Evolutionary conservation across 2,113 vertebrate genomes (phyloP).

Genomic region (Apistogramma diplotaenia): DNA sequence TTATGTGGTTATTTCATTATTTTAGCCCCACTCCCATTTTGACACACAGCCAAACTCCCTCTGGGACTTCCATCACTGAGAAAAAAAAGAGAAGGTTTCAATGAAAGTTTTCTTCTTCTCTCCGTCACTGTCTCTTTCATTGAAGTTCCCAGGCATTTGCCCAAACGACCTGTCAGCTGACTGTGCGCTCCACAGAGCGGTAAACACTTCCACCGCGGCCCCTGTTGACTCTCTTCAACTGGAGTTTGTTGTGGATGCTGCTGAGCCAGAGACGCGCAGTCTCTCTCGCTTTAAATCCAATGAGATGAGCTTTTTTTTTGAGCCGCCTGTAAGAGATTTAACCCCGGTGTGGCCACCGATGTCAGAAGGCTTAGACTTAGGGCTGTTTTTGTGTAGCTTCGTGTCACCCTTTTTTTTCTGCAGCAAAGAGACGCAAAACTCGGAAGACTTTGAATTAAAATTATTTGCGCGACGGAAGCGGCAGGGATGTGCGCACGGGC

Average conservation of each 20-base stretch:
- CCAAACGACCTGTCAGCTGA: slow-evolving; percentile 49
- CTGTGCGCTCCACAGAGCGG: slow-evolving; percentile 8
- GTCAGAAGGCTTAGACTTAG: slow-evolving; percentile 18
- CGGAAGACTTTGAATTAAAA: background rate
- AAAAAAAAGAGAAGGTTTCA: background rate
- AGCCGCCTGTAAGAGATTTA: slow-evolving; percentile 56
- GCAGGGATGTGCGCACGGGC: slow-evolving; percentile 11
- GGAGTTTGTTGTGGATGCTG: slow-evolving; percentile 18
- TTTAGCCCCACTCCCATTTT: slow-evolving; percentile 11
- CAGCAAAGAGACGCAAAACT: background rate
- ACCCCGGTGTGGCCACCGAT: slow-evolving; percentile 25
- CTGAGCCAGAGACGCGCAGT: slow-evolving; percentile 1
- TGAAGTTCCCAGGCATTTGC: slow-evolving; percentile 31
- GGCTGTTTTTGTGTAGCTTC: background rate
- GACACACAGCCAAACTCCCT: slow-evolving; percentile 9
- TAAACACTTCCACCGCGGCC: slow-evolving; percentile 14
- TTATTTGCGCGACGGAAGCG: background rate
- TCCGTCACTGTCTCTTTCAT: slow-evolving; percentile 10
- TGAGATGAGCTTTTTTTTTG: slow-evolving; percentile 62
- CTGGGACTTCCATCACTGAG: background rate
- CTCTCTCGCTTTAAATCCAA: slow-evolving; percentile 54
- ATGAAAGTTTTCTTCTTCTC: slow-evolving; percentile 9
- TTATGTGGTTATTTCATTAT: slow-evolving; percentile 16
- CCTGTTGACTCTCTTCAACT: slow-evolving; percentile 2
- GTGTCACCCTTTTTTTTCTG: background rate